Percentiles rank a stretch among this genome's conserved stretches.
These are phyloP conservation scores for Trematomus loennbergii DNA, from an alignment of 2,113 vertebrate species.

Conservation along the genomic window DNA sequence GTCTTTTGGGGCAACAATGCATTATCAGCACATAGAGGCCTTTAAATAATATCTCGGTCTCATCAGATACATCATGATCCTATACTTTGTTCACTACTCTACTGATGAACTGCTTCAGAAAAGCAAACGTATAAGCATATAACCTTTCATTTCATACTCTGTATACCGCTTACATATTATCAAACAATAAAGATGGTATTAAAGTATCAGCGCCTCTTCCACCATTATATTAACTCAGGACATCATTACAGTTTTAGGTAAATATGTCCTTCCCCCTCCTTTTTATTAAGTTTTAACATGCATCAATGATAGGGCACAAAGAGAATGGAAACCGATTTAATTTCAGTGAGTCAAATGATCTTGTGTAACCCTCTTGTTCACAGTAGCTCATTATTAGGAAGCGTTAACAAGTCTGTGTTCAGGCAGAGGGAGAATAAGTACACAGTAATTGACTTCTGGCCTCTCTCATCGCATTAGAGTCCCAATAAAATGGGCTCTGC, in stretches of 20 bases:
- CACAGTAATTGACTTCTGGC: conserved; percentile 81
- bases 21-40: background rate
- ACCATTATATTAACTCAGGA: conserved; percentile 3
- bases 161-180: conserved; percentile 7
- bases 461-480: conserved; percentile 69
- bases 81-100: background rate
- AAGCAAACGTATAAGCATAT: background rate
- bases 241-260: conserved; percentile 32
- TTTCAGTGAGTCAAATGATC: conserved; percentile 52
- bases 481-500: conserved; percentile 67
- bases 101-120: background rate
- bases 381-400: conserved; percentile 74
- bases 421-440: conserved; percentile 72
- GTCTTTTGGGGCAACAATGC: conserved; percentile 6
- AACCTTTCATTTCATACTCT: background rate
- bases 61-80: background rate
- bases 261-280: conserved; percentile 35
- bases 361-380: conserved; percentile 63
- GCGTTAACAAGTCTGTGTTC: conserved; percentile 76
- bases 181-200: background rate
- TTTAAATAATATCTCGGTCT: background rate
- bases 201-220: background rate
- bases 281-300: conserved; percentile 39
- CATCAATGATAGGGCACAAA: conserved; percentile 21
- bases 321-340: conserved; percentile 58